Evolutionary conservation across 37 sponge, comb jelly and placozoan species (phyloP), one percentile per base, ranked within the genome.

Genomic region (Diacarnus erythraeanus): DNA sequence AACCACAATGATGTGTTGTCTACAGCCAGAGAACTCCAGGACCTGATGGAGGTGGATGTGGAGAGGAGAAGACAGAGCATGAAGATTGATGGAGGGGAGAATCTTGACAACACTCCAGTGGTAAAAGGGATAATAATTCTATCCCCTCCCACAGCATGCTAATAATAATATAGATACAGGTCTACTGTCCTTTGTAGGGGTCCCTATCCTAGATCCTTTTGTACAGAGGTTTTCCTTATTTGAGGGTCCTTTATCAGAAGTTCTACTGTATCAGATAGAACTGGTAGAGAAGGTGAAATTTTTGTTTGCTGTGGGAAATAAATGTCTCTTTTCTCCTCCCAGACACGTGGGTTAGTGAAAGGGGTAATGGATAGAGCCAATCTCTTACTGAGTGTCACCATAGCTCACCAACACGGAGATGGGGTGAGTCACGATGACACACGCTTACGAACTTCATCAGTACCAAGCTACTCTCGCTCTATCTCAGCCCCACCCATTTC

Each of bases 1-100:
- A 69, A 64, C 26, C 69, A 75, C 37, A 57, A 43, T 36, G 89
- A 92, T 59, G 67, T 78, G 9, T 78, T 85, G 44, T 30, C 81
- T 23, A 85, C 89, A 5, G 86, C 89, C 58, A 85, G 81, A 40
- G 78, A 81, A 47, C 89, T 92, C 18, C 93, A 92, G 86, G 76
- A 86, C 44, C 31, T 77, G 69, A 64, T 92, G 79, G 93, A 92
- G 79, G 34, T 51, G 67, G 93, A 92, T 92, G 82, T 92, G 23
- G 79, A 82, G 71, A 83, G 20, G 69, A 82, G 79, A 40, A 57
- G 64, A 57, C 37, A 0, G 12, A 31, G 10, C 9, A 6, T 6
- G 59, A 21, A 57, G n/a, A n/a, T n/a, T n/a, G n/a, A n/a, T n/a
- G n/a, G n/a, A n/a, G 77, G 29, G 40, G 60, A 68, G 33, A 8